A percentile compares a stretch with the other conserved stretches of the same genome.
These are phyloP conservation scores for Drosophila falleni DNA, from an alignment of 2,888 invertebrate genomes.

Conservation along the genomic window DNA sequence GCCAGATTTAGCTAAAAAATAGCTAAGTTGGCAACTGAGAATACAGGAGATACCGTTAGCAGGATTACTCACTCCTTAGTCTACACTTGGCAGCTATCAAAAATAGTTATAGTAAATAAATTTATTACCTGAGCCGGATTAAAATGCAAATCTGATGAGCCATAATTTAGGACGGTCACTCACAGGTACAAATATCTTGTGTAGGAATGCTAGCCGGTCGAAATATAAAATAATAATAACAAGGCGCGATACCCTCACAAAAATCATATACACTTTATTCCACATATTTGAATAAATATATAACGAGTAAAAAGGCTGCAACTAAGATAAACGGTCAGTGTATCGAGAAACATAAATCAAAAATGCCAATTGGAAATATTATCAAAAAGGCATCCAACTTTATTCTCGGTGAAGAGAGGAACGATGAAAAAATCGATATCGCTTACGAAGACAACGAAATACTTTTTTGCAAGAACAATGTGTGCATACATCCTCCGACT, in stretches of 20 bases:
- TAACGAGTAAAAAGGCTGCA: conserved; percentile 26
- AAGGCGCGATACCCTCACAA: conserved; percentile 17
- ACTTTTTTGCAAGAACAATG: conserved; percentile 97
- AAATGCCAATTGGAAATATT: conserved; percentile 92
- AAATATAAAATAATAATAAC: conserved; percentile 13
- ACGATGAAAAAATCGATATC: conserved; percentile 87
- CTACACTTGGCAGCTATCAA: neutral
- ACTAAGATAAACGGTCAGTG: neutral
- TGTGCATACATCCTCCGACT: conserved; percentile 97
- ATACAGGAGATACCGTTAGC: conserved; percentile 21
- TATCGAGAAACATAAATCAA: conserved; percentile 32
- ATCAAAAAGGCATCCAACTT: conserved; percentile 92
- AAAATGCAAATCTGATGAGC: conserved; percentile 13
- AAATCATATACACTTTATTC: conserved; percentile 8
- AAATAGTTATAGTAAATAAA: conserved; percentile 26
- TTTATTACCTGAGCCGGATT: neutral
- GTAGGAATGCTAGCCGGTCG: conserved; percentile 19
- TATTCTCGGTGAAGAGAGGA: conserved; percentile 90
- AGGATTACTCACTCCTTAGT: conserved; percentile 20
- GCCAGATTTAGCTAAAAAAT: too few relatives aligned
- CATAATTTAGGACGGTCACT: conserved; percentile 1
- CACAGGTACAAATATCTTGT: conserved; percentile 12
- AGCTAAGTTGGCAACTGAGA: too few relatives aligned
- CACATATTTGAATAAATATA: conserved; percentile 19
- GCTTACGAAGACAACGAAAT: conserved; percentile 93